Percentiles rank a stretch among this genome's conserved stretches.
Evolutionary conservation across 2,797 vertebrate species (phyloP).

Genomic region (Hafferia zeledoni): DNA sequence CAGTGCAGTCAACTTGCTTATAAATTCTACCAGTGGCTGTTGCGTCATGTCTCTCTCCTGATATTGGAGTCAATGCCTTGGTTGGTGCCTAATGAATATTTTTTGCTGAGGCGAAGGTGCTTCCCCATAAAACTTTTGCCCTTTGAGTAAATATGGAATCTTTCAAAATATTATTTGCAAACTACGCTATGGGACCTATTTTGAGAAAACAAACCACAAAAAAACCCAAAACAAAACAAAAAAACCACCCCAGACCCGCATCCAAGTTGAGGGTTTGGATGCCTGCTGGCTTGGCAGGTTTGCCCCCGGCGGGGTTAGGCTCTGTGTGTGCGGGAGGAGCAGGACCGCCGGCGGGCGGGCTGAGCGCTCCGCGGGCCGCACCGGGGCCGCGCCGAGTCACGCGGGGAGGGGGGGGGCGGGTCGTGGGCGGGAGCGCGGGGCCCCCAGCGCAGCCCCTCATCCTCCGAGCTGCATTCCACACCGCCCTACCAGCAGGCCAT

Average conservation of each 20-base stretch:
- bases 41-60: background rate
- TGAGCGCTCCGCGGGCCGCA: too few relatives aligned
- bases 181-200: fast-evolving
- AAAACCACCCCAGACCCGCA: too few relatives aligned
- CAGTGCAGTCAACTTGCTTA: background rate
- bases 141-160: background rate
- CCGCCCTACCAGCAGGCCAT: too few relatives aligned
- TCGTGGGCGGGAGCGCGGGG: too few relatives aligned
- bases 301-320: background rate
- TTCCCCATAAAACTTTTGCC: background rate
- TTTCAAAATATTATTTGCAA: background rate
- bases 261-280: background rate
- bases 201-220: fast-evolving
- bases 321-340: too few relatives aligned
- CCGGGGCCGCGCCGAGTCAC: too few relatives aligned
- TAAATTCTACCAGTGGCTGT: slow-evolving; percentile 1
- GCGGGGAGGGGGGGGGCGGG: too few relatives aligned
- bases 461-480: too few relatives aligned
- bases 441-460: too few relatives aligned
- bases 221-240: background rate
- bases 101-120: background rate
- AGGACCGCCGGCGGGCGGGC: too few relatives aligned
- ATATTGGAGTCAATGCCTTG: background rate
- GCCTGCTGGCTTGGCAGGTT: background rate
- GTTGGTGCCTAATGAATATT: background rate